Evolutionary conservation across 2,113 vertebrate genomes (phyloP).

Genomic region (Choloepus hoffmanni): DNA sequence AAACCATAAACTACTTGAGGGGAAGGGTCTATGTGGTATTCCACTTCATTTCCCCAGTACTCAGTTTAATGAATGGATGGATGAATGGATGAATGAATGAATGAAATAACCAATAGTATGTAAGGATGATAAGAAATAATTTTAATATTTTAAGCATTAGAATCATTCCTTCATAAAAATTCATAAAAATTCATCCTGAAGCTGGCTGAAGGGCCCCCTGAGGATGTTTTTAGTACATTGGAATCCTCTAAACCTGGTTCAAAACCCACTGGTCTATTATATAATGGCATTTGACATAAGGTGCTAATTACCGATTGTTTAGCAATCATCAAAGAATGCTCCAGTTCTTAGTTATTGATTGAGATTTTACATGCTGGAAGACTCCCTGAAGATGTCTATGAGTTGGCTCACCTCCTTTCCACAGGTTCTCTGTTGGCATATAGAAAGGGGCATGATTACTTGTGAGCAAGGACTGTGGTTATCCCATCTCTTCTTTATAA

Average conservation of each 20-base stretch:
- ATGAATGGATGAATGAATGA: neutral
- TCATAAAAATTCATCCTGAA: neutral
- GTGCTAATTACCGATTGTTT: neutral
- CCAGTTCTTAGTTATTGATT: neutral
- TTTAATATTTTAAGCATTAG: neutral
- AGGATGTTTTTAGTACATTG: neutral
- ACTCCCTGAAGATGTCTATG: neutral
- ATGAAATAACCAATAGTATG: neutral
- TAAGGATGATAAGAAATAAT: neutral
- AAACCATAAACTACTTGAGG: neutral
- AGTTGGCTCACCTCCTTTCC: neutral
- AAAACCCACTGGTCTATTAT: neutral
- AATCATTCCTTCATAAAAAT: neutral
- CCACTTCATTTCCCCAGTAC: slow-evolving; percentile 48
- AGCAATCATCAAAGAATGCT: neutral
- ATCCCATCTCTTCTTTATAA: neutral
- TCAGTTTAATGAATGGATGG: neutral
- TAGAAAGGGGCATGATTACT: neutral
- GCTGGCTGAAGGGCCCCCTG: neutral
- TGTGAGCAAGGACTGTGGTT: neutral
- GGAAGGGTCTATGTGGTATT: slow-evolving; percentile 4
- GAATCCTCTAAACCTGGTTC: neutral
- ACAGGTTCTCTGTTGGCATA: neutral
- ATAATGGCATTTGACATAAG: neutral
- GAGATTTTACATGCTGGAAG: neutral